Percentiles rank a stretch among this genome's conserved stretches.
These are phyloP conservation scores for Casuarius casuarius DNA, from an alignment of 2,113 vertebrate genomes.

Conservation along the genomic window DNA sequence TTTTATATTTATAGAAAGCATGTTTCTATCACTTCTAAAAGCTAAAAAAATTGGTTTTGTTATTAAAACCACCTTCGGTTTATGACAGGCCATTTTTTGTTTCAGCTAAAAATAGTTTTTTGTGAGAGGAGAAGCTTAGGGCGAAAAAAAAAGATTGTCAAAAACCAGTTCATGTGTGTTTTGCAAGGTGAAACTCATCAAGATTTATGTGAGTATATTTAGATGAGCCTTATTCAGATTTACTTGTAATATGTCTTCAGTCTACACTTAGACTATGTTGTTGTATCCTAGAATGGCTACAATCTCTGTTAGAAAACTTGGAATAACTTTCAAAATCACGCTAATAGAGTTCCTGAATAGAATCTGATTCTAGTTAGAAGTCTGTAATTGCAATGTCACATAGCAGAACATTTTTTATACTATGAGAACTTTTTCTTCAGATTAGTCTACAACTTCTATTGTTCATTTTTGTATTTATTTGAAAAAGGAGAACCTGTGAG, in stretches of 20 bases:
- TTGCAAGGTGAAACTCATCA: fast-evolving
- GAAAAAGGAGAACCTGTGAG: not conserved
- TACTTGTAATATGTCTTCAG: not conserved
- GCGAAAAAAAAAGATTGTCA: not conserved
- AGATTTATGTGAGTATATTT: not conserved
- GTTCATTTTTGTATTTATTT: not conserved
- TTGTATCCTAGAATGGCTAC: not conserved
- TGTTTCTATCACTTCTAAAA: not conserved
- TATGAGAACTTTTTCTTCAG: not conserved
- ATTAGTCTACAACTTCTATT: not conserved
- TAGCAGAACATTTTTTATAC: not conserved
- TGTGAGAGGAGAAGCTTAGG: not conserved
- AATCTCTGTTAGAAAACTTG: not conserved
- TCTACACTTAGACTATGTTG: not conserved
- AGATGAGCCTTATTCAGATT: not conserved
- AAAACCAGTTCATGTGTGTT: not conserved
- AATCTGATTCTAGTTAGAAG: not conserved
- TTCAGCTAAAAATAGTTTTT: not conserved
- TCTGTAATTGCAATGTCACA: not conserved
- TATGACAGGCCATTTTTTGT: not conserved
- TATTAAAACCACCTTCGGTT: not conserved
- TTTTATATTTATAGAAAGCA: not conserved
- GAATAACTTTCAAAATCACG: not conserved
- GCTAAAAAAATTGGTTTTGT: not conserved
- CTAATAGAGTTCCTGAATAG: not conserved